phyloP scores from a whole-genome alignment of 2,888 invertebrate genomes.

The Allolobophora icterica region DNA sequence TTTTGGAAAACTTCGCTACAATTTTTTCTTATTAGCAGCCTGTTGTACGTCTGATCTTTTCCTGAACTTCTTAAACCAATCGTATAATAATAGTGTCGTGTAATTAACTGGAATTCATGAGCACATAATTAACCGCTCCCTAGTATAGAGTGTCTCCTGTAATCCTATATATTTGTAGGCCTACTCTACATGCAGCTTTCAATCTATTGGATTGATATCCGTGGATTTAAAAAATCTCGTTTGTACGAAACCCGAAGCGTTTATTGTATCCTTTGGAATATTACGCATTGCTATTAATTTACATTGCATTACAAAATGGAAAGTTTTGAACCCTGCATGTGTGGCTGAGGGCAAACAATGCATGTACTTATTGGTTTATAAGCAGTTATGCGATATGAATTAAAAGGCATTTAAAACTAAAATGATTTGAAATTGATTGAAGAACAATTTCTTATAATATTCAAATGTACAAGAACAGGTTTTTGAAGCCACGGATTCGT shows the following conservation, averaged over 20 bases:
- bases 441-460: background rate
- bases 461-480: constrained; percentile 17
- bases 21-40: too few relatives aligned
- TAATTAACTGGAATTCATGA: too few relatives aligned
- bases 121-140: too few relatives aligned
- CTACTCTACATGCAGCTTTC: background rate
- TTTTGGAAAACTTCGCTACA: too few relatives aligned
- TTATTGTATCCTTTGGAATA: too few relatives aligned
- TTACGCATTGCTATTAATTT: background rate
- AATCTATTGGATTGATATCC: background rate
- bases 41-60: too few relatives aligned
- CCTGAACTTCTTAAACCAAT: too few relatives aligned
- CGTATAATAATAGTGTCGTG: too few relatives aligned
- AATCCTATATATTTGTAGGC: background rate
- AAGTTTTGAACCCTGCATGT: background rate
- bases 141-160: too few relatives aligned
- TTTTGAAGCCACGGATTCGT: constrained; percentile 17
- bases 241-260: background rate
- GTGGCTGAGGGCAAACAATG: background rate
- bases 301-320: background rate
- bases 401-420: background rate
- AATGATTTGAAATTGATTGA: background rate
- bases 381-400: background rate
- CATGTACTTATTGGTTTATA: background rate
- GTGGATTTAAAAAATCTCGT: background rate